Evolutionary conservation across 2,113 vertebrate genomes (phyloP).

Genomic region (Probosciger aterrimus): DNA sequence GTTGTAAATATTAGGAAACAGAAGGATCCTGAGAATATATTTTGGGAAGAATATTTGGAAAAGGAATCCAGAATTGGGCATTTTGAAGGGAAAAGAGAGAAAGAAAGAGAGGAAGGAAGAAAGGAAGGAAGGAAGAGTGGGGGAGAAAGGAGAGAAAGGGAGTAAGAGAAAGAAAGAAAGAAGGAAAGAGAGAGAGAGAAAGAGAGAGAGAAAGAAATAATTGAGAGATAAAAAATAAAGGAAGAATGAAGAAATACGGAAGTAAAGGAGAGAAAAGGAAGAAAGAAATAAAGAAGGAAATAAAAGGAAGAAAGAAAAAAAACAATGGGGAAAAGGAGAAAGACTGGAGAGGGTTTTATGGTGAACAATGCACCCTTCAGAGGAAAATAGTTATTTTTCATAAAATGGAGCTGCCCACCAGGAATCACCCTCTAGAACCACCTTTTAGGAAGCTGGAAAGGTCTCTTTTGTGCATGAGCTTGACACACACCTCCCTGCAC

Average conservation of each 20-base stretch:
- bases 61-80: not conserved
- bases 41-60: not conserved
- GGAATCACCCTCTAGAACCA: not conserved
- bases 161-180: not conserved
- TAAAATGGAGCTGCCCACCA: not conserved
- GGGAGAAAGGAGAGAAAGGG: not conserved
- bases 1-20: not conserved
- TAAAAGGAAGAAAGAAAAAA: not conserved
- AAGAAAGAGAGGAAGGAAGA: too few species aligned
- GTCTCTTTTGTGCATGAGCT: slow-evolving; percentile 20
- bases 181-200: not conserved
- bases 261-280: too few species aligned
- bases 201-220: not conserved
- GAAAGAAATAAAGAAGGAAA: not conserved
- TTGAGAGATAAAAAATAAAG: not conserved
- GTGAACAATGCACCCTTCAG: not conserved
- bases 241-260: not conserved
- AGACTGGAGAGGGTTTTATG: not conserved
- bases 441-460: not conserved
- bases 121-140: not conserved
- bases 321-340: not conserved
- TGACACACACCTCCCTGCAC: not conserved
- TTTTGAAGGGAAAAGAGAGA: not conserved
- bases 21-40: not conserved
- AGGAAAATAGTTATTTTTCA: not conserved